Evolutionary conservation across 1,140 invertebrate genomes (phyloP).

Genomic region (Rhynchophorus ferrugineus): DNA sequence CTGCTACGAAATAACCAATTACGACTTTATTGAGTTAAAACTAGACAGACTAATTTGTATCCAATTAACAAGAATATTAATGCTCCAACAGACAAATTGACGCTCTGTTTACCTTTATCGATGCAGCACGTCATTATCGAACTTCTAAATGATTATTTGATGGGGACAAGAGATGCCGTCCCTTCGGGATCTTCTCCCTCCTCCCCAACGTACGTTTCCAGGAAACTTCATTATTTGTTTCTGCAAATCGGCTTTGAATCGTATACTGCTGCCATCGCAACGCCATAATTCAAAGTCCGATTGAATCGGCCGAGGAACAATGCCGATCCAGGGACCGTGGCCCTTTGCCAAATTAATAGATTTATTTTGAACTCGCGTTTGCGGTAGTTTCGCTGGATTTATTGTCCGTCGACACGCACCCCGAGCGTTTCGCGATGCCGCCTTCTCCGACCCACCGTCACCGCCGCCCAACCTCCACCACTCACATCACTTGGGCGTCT

Average conservation of each 20-base stretch:
- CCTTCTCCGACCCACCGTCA: too few species aligned
- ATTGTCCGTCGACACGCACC: constrained; percentile 11
- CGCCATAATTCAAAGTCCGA: constrained; percentile 22
- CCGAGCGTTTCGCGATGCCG: too few species aligned
- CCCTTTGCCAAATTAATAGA: constrained; percentile 21
- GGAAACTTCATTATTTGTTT: constrained; percentile 25
- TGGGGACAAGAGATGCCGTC: constrained; percentile 14
- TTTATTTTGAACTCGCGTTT: constrained; percentile 17
- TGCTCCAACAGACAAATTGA: too few species aligned
- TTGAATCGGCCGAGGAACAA: constrained; percentile 15
- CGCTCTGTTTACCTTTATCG: constrained; percentile 28
- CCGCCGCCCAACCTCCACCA: too few species aligned
- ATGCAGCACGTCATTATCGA: constrained; percentile 19
- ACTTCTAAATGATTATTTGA: constrained; percentile 27
- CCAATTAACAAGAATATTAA: too few species aligned
- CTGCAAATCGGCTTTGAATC: constrained; percentile 17
- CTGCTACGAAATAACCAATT: too few species aligned
- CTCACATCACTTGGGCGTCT: too few species aligned
- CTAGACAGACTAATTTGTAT: too few species aligned
- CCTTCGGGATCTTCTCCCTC: constrained; percentile 12
- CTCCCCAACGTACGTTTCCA: too few species aligned
- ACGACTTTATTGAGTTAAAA: too few species aligned
- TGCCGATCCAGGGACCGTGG: constrained; percentile 7
- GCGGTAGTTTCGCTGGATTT: constrained; percentile 9
- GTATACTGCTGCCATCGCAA: constrained; percentile 20